phyloP scores from a whole-genome alignment of 1,140 invertebrate genomes.

The Sitophilus oryzae region DNA sequence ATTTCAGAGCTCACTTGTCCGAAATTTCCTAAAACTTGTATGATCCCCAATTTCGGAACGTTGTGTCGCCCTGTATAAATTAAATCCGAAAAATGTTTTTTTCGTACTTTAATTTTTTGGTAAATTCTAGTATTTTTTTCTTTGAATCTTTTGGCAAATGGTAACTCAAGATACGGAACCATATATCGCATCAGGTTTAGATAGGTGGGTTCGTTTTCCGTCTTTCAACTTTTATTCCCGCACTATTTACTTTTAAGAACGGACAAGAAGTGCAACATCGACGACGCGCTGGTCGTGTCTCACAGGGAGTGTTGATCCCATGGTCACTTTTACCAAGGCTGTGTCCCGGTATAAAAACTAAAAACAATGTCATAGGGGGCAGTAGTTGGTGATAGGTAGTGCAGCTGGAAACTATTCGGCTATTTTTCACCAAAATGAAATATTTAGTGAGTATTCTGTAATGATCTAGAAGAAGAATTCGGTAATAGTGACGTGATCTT shows the following conservation, averaged over 20 bases:
- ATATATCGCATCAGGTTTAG: too few relatives aligned
- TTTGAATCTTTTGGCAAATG: too few relatives aligned
- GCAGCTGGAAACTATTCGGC: constrained; percentile 5
- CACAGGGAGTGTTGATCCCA: constrained; percentile 21
- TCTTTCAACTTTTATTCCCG: too few relatives aligned
- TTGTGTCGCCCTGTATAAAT: too few relatives aligned
- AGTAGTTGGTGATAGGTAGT: constrained; percentile 23
- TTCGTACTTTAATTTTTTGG: too few relatives aligned
- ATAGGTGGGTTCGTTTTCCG: too few relatives aligned
- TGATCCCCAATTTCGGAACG: too few relatives aligned
- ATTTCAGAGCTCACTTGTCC: too few relatives aligned
- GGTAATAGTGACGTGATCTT: background rate
- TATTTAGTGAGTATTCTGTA: constrained; percentile 17
- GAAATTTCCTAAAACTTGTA: too few relatives aligned
- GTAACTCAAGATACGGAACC: too few relatives aligned
- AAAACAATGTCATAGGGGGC: constrained; percentile 16
- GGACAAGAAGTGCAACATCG: constrained; percentile 9
- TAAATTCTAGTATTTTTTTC: too few relatives aligned
- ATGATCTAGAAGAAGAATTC: background rate
- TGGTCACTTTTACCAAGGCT: constrained; percentile 21
- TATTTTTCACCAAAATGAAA: constrained; percentile 21
- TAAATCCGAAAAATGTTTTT: too few relatives aligned
- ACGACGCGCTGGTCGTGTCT: constrained; percentile 9
- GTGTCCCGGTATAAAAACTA: constrained; percentile 18
- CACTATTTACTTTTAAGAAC: constrained; percentile 22